Base-by-base conservation (phyloP, 2,888 invertebrate genomes). In the Aspidiotus destructor region DNA sequence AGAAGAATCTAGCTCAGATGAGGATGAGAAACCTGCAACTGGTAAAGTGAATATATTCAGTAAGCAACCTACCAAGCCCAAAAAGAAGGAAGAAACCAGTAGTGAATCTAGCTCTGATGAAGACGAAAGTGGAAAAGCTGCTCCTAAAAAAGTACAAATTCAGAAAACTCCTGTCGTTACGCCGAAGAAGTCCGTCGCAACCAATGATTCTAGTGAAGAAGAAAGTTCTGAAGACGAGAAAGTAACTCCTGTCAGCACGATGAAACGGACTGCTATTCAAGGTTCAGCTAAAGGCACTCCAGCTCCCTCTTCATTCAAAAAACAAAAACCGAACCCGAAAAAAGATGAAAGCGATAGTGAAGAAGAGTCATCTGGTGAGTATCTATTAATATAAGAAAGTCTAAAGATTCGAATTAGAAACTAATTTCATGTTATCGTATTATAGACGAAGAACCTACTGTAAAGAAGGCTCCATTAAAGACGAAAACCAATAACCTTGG, bases 41-140 rank as follows among this genome's bases (percentile, higher is more conserved):
- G 62, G 70, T 2, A 68, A 70, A 52, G 62, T 70, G 13, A 67
- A 64, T n/a, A 17, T 61, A 48, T 60, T 11, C 42, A 65, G 65
- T 42, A 60, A 60, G n/a, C 10, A 62, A 8, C 48, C 55, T 58
- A 54, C 48, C 5, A 11, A 40, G 9, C 53, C 17, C 9, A 67
- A 61, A 54, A 13, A 52, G 41, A 44, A 54, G 11, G 48, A 65
- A 48, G 68, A 68, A 44, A 55, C 28, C 64, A 68, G 41, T 9
- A n/a, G n/a, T 41, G 53, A 67, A 44, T 60, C 8, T 13, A 73
- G 72, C 67, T 72, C 72, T 42, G 75, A 74, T 63, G 74, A 73
- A 62, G 74, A 73, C 16, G 69, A 65, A 41, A 28, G 70, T 16
- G 69, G 53, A 10, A 69, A 62, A 54, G 70, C 55, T 2, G 16